Percentiles rank a stretch among this genome's conserved stretches.
Conservation (phyloP, 2,888 invertebrate species). For the Phyllotreta striolata region DNA sequence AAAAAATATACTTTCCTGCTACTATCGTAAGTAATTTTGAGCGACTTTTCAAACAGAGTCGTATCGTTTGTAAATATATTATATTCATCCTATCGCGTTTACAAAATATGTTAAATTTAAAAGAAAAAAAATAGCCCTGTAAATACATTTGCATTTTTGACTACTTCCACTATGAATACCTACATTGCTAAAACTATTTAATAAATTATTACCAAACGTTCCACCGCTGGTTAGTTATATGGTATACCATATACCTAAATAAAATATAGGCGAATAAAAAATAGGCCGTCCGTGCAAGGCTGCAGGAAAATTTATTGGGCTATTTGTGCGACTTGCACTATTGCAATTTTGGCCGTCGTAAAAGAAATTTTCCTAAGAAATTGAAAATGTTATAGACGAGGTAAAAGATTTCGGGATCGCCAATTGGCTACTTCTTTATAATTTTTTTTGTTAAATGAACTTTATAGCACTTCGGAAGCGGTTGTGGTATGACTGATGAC, state of each 20-base stretch:
- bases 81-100: no score
- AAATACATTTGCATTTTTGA: no score
- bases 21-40: not conserved
- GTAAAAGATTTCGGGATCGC: no score
- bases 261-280: conserved; percentile 17
- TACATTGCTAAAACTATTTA: no score
- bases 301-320: conserved; percentile 12
- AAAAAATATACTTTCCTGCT: conserved; percentile 5
- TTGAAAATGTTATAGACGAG: not conserved
- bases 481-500: no score
- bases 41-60: not conserved
- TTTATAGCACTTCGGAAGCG: no score
- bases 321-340: conserved; percentile 8
- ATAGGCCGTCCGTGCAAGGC: not conserved
- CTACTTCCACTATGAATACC: no score
- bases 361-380: conserved; percentile 1
- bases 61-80: not conserved
- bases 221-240: no score
- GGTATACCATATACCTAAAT: not conserved
- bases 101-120: not conserved
- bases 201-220: no score
- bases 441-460: no score
- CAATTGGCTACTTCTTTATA: no score
- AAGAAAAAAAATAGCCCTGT: not conserved
- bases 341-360: conserved; percentile 7